Base-by-base conservation (phyloP, 37 sponge, comb jelly and placozoan species). In the Spongia lamella region DNA sequence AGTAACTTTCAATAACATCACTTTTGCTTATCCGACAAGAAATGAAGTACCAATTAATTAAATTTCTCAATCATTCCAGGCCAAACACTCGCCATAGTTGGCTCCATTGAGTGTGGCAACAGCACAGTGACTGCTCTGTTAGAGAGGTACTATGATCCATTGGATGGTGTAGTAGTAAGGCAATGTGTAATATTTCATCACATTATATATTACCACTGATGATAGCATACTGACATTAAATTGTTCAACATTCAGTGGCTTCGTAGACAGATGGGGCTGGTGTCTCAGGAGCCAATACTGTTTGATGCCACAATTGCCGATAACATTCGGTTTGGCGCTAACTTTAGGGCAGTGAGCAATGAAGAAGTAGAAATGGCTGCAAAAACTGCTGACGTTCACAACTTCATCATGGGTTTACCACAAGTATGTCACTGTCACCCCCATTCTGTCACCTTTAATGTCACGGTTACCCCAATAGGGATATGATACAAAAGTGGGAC, bases 221-320 rank as follows among this genome's bases (percentile, higher is more conserved):
- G 21, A 54, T n/a, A n/a, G n/a, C n/a, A n/a, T n/a, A n/a, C n/a
- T 4, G 80, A 86, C 54, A 69, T 91, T 17, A 62, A 56, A 2
- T 52, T 70, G 35, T 61, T 91, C 38, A 91, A 91, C 63, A 21
- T 91, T 9, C 54, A 68, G 25, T 88, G 86, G 83, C 87, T 95
- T 72, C 70, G 96, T 34, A 66, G 61, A 25, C 83, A 88, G 78
- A 89, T 95, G 62, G 92, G 92, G 17, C 35, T 95, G 9, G 96
- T 95, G 36, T 83, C 76, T 21, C 96, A 95, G 57, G 96, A 95
- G 77, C 96, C 96, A 14, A 75, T 95, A 9, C 63, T 95, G 52
- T 95, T 95, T 77, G 86, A 88, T 49, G 55, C 71, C 25, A 85
- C 82, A 33, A 91, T 95, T 57, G 86, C 88, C 20, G 90, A 96